These are phyloP conservation scores for Lissonota sp. DNA, from an alignment of 2,888 invertebrate genomes.

Conservation along the genomic window DNA sequence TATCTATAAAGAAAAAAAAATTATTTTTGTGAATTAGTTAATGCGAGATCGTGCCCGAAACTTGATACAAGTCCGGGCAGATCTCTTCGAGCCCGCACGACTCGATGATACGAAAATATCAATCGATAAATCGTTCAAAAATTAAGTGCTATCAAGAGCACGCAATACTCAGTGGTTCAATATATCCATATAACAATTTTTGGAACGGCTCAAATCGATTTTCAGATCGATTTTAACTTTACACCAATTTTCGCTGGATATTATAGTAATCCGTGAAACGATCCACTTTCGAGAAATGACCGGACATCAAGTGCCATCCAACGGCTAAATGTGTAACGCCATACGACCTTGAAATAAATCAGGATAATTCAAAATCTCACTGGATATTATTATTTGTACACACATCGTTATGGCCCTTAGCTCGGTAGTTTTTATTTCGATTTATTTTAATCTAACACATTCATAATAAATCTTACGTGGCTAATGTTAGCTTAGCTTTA, in stretches of 20 bases:
- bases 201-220: neutral
- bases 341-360: neutral
- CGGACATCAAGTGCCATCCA: neutral
- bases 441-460: conserved; percentile 72
- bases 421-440: conserved; percentile 67
- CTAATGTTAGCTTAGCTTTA: conserved; percentile 66
- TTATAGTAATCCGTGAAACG: neutral
- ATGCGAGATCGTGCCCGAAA: neutral
- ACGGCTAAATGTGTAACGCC: neutral
- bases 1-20: neutral
- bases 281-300: neutral
- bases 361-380: conserved; percentile 15
- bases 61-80: neutral
- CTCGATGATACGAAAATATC: conserved; percentile 17
- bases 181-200: conserved; percentile 13
- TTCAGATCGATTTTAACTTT: neutral
- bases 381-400: conserved; percentile 20
- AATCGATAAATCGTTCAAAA: neutral
- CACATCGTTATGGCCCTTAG: conserved; percentile 33
- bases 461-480: conserved; percentile 72
- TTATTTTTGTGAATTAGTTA: neutral
- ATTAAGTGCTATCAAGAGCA: neutral
- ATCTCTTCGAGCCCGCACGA: conserved; percentile 6
- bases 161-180: neutral
- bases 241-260: too few species aligned